Percentiles rank a stretch among this genome's conserved stretches.
Conservation (phyloP, 2,797 vertebrate species). For the Eidolon dupreanum region DNA sequence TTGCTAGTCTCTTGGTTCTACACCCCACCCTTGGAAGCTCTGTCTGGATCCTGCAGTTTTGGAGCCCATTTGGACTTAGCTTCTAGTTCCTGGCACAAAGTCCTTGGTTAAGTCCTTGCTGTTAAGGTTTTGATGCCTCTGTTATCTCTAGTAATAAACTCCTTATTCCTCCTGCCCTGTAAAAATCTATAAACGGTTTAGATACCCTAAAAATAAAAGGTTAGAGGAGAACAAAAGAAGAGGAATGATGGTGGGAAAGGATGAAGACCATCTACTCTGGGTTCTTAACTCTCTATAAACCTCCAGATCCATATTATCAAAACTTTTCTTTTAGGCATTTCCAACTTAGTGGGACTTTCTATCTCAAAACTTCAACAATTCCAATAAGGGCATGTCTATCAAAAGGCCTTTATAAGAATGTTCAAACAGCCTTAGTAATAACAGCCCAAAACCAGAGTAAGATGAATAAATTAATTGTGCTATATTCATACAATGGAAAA, state of each 20-base stretch:
- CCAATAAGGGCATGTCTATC: not conserved
- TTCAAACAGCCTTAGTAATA: not conserved
- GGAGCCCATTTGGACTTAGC: not conserved
- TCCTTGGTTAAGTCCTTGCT: not conserved
- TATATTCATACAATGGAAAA: not conserved
- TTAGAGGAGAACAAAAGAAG: not conserved
- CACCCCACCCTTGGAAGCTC: not conserved
- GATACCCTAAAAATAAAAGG: not conserved
- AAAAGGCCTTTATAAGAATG: not conserved
- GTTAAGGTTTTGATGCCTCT: not conserved
- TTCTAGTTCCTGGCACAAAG: not conserved
- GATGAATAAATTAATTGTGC: not conserved
- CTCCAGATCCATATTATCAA: not conserved
- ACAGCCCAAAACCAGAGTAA: not conserved
- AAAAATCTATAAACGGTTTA: not conserved
- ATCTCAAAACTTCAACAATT: not conserved
- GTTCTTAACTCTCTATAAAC: constrained; percentile 14
- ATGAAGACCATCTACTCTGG: not conserved
- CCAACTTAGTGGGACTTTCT: not conserved
- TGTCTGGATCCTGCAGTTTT: not conserved
- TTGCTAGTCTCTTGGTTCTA: not conserved
- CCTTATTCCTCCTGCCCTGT: not conserved
- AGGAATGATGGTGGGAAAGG: not conserved
- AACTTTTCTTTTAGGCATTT: not conserved
- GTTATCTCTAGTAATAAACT: not conserved